Evolutionary conservation across 2,113 vertebrate genomes (phyloP), one percentile per base, ranked within the genome.

Genomic region (Vidua chalybeata): DNA sequence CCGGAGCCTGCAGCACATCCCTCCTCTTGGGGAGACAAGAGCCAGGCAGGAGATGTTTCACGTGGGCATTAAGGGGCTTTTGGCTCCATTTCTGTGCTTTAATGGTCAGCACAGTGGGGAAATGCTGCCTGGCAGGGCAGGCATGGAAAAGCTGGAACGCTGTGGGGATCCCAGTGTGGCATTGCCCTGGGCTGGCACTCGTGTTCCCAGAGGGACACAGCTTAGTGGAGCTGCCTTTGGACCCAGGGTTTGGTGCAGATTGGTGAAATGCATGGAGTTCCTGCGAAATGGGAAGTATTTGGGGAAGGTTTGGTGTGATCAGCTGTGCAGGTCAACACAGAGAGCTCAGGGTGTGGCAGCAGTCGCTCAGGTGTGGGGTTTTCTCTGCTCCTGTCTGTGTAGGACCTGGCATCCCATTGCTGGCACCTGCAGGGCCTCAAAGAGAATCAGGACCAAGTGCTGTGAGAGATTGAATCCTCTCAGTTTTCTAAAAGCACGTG

Each of bases 161-260:
- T 43, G 59, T 10, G 45, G 62, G 20, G 6, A 43, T 59, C 59
- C 23, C 27, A 9, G 26, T 1, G 27, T 83, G 75, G 55, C 75
- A 63, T 11, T 0, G 8, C 67, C 41, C 23, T 10, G 33, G 51
- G 66, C 19, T 55, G 77, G 23, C 58, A 10, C 14, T 48, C 1
- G 0, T 58, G 27, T 37, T 82, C 56, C 77, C 2, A 2, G 8
- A 45, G 55, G 49, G 51, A 67, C 33, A 48, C 5, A 0, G 39
- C 5, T 59, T 10, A 41, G 41, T 23, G 72, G 59, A 33, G 43
- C 56, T 71, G 75, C 21, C 43, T 86, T 84, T 58, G 63, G 22
- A 31, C 13, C 18, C 62, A 46, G 41, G 18, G n/a, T 7, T 82
- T 16, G 16, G 48, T 48, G 75, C 87, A 85, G 71, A 16, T 2